Percentiles rank a stretch among this genome's conserved stretches.
Conservation (phyloP, 2,113 vertebrate genomes). For the Oncorhynchus nerka region DNA sequence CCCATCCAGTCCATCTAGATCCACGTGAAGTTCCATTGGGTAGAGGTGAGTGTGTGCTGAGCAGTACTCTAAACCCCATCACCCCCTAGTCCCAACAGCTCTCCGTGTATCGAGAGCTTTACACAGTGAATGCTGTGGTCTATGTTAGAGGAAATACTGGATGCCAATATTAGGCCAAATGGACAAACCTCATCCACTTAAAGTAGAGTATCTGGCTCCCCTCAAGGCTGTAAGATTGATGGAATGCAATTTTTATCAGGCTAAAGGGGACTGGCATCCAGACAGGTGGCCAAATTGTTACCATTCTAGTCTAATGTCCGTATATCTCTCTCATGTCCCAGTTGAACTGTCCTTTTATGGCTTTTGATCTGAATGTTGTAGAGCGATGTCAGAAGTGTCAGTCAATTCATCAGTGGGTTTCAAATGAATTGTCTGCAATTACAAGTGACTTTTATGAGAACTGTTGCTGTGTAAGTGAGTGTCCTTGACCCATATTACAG, state of each 20-base stretch:
- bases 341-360: background rate
- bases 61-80: no score
- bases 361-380: background rate
- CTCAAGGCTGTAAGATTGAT: background rate
- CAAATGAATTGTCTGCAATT: background rate
- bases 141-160: background rate
- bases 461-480: background rate
- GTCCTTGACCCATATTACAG: background rate
- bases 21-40: no score
- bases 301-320: background rate
- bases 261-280: no score
- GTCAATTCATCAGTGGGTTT: background rate
- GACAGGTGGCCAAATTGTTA: background rate
- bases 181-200: background rate
- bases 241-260: no score
- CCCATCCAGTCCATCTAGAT: no score
- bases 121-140: background rate
- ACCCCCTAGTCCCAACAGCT: no score
- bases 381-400: background rate
- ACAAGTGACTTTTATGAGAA: background rate
- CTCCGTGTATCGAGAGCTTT: no score
- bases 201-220: background rate
- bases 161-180: background rate
- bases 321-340: background rate
- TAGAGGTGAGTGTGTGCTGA: no score